Evolutionary conservation across 2,888 invertebrate genomes (phyloP), one percentile per base, ranked within the genome.

Genomic region (Phortica magna): DNA sequence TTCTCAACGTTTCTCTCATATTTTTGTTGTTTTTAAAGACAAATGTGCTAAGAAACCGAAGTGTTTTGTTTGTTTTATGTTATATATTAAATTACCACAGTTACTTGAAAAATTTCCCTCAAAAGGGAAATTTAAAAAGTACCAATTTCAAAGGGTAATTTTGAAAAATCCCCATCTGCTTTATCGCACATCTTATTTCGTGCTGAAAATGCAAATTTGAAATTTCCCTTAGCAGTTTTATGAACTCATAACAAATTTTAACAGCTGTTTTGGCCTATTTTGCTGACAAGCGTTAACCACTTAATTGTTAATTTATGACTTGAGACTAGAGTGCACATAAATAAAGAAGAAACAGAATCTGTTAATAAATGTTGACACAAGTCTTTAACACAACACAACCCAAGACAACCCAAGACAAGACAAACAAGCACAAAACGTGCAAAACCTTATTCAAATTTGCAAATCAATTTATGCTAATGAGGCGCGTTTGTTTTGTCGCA

Each of bases 261-360:
- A 75, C 80, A 76, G 77, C 75, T 81, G 77, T 75, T 22, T 61
- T 73, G 77, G 55, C 67, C 65, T 42, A 55, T 67, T 74, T 74
- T 81, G 31, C 81, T 81, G 84, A 83, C 84, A 82, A 78, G 41
- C 72, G 57, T 7, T 65, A 48, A 53, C 57, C 65, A 81, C 79
- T 84, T 86, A 84, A 86, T 88, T 87, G 81, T 82, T 78, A 85
- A 83, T 85, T 85, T 87, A 88, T 83, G 87, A 78, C 80, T 72
- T 59, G 39, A 10, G 12, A 31, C 39, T 41, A 48, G 9, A 48
- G 48, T 48, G 48, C 48, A 48, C 48, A 48, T 48, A 48, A 48
- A 48, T 12, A 48, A 48, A 31, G 31, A 31, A 31, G 5, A 31
- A 31, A 31, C n/a, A 22, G 72, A 64, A 67, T 73, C 57, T 55